Conservation (phyloP, 1,140 invertebrate genomes). For the Pogonognathellus flavescens region DNA sequence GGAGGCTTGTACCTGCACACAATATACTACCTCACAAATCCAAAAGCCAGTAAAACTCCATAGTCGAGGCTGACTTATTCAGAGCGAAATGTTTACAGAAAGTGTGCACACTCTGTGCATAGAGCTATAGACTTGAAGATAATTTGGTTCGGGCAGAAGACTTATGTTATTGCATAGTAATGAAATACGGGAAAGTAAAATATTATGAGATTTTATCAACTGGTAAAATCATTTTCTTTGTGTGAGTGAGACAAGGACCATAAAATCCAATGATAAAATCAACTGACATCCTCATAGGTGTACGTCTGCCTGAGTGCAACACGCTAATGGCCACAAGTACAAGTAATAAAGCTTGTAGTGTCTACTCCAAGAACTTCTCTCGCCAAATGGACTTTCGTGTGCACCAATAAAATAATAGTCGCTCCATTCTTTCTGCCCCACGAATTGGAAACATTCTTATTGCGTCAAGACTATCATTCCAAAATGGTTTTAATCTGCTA, state of each 20-base stretch:
- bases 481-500: too few species aligned
- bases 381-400: too few species aligned
- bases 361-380: too few species aligned
- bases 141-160: not conserved
- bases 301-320: not conserved
- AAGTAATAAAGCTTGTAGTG: not conserved
- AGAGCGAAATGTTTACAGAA: too few species aligned
- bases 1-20: not conserved
- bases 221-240: slow-evolving; percentile 23
- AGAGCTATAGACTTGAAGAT: not conserved
- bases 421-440: too few species aligned
- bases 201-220: slow-evolving; percentile 30
- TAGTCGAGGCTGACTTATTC: too few species aligned
- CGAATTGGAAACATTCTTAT: too few species aligned
- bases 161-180: not conserved
- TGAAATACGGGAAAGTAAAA: not conserved
- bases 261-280: slow-evolving; percentile 31
- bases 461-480: too few species aligned
- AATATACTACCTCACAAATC: too few species aligned
- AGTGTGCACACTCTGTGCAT: too few species aligned
- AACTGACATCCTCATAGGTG: slow-evolving; percentile 21
- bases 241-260: slow-evolving; percentile 27
- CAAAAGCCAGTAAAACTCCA: too few species aligned
- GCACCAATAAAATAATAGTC: too few species aligned
- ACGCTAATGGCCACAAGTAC: not conserved